Base-by-base conservation (phyloP, 2,888 invertebrate species). In the Perizoma flavofasciatum region DNA sequence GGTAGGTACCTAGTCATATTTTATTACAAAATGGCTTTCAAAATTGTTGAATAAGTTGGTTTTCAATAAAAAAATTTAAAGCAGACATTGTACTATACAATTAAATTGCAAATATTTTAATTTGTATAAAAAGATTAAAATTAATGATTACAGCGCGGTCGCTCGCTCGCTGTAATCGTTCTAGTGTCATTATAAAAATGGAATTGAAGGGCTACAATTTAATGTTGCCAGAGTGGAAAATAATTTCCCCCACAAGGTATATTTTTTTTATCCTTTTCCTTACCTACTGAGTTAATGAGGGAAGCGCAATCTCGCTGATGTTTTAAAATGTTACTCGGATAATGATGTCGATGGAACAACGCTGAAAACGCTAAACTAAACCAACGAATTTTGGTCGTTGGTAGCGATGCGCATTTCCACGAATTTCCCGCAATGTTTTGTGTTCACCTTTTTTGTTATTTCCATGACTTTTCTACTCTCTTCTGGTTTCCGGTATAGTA, bases 171-270 rank as follows among this genome's bases (percentile, higher is more conserved):
- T 63, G 63, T 63, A 69, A 71, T 67, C 62, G 70, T 68, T 80
- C 69, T 80, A 83, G 83, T 81, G 80, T 81, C 83, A 86, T 86
- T 85, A 85, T 35, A 7, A 79, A 81, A 83, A 85, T 82, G 79
- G 78, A 22, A 22, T 22, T 22, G 22, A 22, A 79, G 79, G 74
- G 68, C 71, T 68, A 70, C 74, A 73, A 75, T 82, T 78, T 78
- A 82, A 82, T 81, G 83, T 83, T 84, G 77, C 83, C 80, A 80
- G 77, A 78, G 74, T 65, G 66, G 61, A 73, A 69, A 72, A 72
- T 70, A 73, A 77, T 71, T 65, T 73, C 66, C 73, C 64, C 44
- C 67, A 57, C 60, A 40, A 71, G 66, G 64, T 71, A 75, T 74
- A 77, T 75, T 71, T 74, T 74, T 77, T 73, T 71, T 68, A 61